These are phyloP conservation scores for Crypturellus undulatus DNA, from an alignment of 2,113 vertebrate genomes.

Conservation along the genomic window DNA sequence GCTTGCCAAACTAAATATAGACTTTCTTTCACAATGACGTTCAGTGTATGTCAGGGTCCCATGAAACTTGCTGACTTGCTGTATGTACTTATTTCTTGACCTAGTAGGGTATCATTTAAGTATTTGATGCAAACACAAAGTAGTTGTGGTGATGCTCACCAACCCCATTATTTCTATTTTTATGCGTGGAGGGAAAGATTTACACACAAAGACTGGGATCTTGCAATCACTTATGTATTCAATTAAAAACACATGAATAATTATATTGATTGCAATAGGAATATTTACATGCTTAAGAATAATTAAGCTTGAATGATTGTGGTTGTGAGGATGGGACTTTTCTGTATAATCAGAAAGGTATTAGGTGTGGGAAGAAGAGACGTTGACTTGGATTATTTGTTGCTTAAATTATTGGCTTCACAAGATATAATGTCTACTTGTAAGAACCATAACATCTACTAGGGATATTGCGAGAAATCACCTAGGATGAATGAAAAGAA, in stretches of 20 bases:
- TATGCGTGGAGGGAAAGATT: background rate
- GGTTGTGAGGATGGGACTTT: background rate
- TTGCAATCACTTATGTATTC: background rate
- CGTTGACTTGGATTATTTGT: background rate
- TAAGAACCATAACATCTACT: background rate
- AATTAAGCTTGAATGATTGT: background rate
- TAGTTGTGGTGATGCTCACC: background rate
- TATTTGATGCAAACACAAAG: background rate
- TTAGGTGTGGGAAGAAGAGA: background rate
- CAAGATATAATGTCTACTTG: background rate
- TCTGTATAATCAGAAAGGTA: background rate
- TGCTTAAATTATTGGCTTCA: background rate
- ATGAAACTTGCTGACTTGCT: background rate
- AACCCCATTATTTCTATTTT: background rate
- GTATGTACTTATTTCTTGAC: background rate
- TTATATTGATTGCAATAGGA: slow-evolving; percentile 16
- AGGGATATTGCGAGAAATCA: background rate
- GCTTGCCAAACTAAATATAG: background rate
- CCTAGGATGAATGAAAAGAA: background rate
- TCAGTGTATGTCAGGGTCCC: background rate
- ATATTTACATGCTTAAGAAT: background rate
- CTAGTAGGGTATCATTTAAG: background rate
- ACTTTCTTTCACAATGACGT: background rate
- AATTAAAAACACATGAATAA: slow-evolving; percentile 20
- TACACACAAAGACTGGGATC: background rate